phyloP scores from a whole-genome alignment of 2,113 vertebrate genomes.

The Datnioides undecimradiatus region DNA sequence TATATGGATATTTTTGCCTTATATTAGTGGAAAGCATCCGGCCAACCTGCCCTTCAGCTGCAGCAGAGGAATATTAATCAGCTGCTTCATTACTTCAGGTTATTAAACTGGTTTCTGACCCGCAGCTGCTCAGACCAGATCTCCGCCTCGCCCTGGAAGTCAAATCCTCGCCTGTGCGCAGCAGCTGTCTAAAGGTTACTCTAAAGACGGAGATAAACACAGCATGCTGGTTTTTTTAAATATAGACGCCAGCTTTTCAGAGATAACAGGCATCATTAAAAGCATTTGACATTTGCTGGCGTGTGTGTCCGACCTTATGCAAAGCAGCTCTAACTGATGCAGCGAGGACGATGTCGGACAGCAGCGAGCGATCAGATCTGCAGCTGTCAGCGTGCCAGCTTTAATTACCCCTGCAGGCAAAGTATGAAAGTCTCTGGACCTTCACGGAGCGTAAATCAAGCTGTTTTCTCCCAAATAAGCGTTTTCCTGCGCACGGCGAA shows the following conservation, averaged over 20 bases:
- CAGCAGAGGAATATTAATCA: conserved; percentile 23
- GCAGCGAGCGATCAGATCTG: conserved; percentile 4
- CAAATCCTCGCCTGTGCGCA: neutral
- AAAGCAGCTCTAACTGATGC: conserved; percentile 35
- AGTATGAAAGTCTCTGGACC: neutral
- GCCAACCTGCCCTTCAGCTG: conserved; percentile 1
- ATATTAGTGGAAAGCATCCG: neutral
- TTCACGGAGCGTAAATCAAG: conserved; percentile 1
- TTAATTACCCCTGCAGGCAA: conserved; percentile 22
- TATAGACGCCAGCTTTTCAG: neutral
- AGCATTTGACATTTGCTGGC: conserved; percentile 23
- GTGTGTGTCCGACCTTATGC: conserved; percentile 11
- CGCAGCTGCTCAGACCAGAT: neutral
- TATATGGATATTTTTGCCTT: no score
- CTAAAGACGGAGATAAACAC: neutral
- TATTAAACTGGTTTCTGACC: conserved; percentile 25
- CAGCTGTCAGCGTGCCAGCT: conserved; percentile 17
- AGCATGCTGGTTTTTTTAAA: neutral
- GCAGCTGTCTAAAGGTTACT: conserved; percentile 11
- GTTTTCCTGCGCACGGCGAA: neutral
- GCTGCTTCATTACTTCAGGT: conserved; percentile 11
- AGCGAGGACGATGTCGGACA: neutral
- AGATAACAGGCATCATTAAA: conserved; percentile 32
- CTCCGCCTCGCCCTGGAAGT: neutral
- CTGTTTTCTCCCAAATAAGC: neutral